These are phyloP conservation scores for Rhizomys pruinosus DNA, from an alignment of 2,113 vertebrate species.

Conservation along the genomic window DNA sequence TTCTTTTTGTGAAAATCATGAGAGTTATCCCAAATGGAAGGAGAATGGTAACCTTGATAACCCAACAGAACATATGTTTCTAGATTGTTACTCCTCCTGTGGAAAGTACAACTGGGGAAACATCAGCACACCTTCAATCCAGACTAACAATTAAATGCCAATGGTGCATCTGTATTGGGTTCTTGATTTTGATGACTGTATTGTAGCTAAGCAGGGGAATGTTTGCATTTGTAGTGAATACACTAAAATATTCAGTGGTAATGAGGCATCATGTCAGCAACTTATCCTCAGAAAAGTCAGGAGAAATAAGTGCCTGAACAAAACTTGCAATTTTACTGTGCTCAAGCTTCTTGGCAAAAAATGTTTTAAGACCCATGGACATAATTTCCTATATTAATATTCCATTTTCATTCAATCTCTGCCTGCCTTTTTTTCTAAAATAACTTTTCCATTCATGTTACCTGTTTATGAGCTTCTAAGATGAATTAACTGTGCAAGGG, in stretches of 20 bases:
- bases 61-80: background rate
- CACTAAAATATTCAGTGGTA: background rate
- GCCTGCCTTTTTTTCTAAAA: background rate
- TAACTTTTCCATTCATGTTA: slow-evolving; percentile 9
- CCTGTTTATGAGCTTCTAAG: background rate
- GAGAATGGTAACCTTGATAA: background rate
- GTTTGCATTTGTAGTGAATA: background rate
- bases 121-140: background rate
- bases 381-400: background rate
- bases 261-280: background rate
- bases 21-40: no score
- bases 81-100: background rate
- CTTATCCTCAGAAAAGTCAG: background rate
- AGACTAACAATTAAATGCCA: background rate
- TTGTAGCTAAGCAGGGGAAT: background rate
- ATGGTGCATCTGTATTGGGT: background rate
- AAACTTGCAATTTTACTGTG: background rate
- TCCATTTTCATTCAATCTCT: background rate
- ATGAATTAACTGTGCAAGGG: background rate
- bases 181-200: background rate
- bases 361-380: background rate
- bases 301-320: background rate
- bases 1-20: background rate
- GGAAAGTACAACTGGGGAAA: background rate
- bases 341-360: background rate